Conservation (phyloP, 1,140 invertebrate genomes). For the Penaeus chinensis region DNA sequence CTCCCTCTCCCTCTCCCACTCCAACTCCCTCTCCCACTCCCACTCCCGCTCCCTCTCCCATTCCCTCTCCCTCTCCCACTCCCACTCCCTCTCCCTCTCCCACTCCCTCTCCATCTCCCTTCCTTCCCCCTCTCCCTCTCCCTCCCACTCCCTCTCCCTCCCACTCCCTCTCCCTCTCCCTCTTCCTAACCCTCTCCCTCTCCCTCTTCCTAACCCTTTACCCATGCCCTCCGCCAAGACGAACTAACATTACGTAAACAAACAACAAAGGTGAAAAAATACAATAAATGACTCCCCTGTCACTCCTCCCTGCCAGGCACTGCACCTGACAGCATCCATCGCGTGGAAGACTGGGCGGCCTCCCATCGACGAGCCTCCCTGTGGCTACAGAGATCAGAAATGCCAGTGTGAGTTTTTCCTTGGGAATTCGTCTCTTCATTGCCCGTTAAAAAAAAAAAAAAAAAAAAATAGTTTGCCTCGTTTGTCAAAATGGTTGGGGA, state of each 20-base stretch:
- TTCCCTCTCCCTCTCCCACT: too few relatives aligned
- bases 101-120: too few relatives aligned
- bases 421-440: too few relatives aligned
- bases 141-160: too few relatives aligned
- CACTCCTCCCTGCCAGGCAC: constrained; percentile 14
- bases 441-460: too few relatives aligned
- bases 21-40: too few relatives aligned
- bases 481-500: too few relatives aligned
- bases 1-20: too few relatives aligned
- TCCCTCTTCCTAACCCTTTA: not conserved
- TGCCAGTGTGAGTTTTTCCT: constrained; percentile 71
- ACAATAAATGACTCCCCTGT: not conserved
- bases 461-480: too few relatives aligned
- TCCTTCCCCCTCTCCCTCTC: too few relatives aligned
- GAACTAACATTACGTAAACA: not conserved
- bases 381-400: constrained; percentile 92
- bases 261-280: not conserved
- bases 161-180: not conserved
- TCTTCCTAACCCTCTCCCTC: not conserved
- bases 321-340: constrained; percentile 70
- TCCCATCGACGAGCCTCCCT: constrained; percentile 91
- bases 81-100: too few relatives aligned
- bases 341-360: constrained; percentile 82
- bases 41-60: too few relatives aligned
- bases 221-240: not conserved